These are phyloP conservation scores for Chamaea fasciata DNA, from an alignment of 2,113 vertebrate genomes.

Conservation along the genomic window DNA sequence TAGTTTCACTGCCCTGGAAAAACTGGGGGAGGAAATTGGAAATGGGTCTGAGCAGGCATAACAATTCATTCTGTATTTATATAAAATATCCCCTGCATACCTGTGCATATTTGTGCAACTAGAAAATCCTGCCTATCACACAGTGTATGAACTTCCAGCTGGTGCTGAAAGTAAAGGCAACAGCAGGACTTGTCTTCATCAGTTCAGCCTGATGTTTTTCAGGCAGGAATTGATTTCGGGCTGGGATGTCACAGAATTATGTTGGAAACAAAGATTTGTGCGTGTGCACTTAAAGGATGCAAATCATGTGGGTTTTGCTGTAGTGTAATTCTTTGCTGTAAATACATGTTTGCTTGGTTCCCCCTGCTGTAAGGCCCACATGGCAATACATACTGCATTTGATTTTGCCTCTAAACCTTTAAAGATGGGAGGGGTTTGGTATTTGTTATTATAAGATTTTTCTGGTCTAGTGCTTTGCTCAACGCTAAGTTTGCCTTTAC, in stretches of 20 bases:
- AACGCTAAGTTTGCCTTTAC: neutral
- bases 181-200: neutral
- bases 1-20: neutral
- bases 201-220: neutral
- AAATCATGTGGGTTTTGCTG: neutral
- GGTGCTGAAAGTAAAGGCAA: neutral
- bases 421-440: neutral
- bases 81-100: neutral
- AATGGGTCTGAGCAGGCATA: neutral
- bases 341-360: conserved; percentile 26
- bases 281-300: neutral
- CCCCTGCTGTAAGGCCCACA: neutral
- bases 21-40: neutral
- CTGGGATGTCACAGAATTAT: neutral
- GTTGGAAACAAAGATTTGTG: neutral
- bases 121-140: neutral
- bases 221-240: neutral
- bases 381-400: neutral
- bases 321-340: conserved; percentile 42
- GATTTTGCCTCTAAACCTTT: conserved; percentile 14
- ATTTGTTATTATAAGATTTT: conserved; percentile 10
- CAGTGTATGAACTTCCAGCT: neutral
- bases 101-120: neutral
- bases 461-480: conserved; percentile 21
- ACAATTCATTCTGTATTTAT: neutral